Evolutionary conservation across 1,140 invertebrate species (phyloP).

Genomic region (Philopotamus ludificatus): DNA sequence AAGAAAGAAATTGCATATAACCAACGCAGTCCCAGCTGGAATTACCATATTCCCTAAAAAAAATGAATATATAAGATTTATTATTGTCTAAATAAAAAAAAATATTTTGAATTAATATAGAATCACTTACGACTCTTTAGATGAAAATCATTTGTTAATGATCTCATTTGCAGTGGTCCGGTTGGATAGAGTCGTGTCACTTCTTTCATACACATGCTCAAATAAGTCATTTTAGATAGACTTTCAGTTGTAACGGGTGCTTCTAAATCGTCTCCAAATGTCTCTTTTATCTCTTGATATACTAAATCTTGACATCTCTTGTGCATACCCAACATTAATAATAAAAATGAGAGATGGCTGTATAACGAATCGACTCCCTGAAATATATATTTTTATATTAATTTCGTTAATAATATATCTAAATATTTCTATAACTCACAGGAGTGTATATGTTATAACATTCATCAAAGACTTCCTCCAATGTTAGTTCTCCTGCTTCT

Average conservation of each 20-base stretch:
- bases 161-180: neutral
- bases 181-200: slow-evolving; percentile 5
- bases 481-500: too few species aligned
- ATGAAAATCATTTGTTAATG: neutral
- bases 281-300: neutral
- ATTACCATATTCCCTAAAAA: slow-evolving; percentile 5
- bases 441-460: too few species aligned
- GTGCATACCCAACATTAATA: slow-evolving; percentile 15
- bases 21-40: neutral
- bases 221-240: neutral
- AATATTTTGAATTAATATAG: slow-evolving; percentile 1
- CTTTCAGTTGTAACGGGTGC: neutral
- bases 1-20: neutral
- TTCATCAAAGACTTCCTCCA: too few species aligned
- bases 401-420: too few species aligned
- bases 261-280: slow-evolving; percentile 4
- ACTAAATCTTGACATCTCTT: slow-evolving; percentile 1
- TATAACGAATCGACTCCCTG: slow-evolving; percentile 4
- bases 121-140: slow-evolving; percentile 1
- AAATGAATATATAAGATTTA: neutral
- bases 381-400: too few species aligned
- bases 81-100: neutral
- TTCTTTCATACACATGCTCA: slow-evolving; percentile 12
- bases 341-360: neutral
- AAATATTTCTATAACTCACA: too few species aligned